Conservation (phyloP, 2,113 vertebrate species). For the Labeo rohita region DNA sequence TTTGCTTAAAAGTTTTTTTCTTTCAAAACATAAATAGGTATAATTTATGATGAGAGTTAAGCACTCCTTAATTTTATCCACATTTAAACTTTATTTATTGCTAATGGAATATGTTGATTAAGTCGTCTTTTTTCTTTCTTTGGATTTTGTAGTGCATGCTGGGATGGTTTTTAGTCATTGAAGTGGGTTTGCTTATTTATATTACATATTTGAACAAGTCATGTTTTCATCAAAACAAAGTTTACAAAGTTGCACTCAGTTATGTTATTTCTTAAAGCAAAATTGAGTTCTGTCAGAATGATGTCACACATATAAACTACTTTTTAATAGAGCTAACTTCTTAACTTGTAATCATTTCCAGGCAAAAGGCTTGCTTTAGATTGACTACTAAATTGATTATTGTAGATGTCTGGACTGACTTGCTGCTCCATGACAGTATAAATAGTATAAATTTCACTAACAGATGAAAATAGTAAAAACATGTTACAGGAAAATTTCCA, state of each 20-base stretch:
- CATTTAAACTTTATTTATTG: neutral
- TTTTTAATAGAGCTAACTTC: neutral
- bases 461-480: neutral
- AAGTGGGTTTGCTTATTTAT: neutral
- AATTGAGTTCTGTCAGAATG: neutral
- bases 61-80: neutral
- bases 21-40: neutral
- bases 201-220: neutral
- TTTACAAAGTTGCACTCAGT: neutral
- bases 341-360: neutral
- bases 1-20: neutral
- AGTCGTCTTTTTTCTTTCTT: neutral
- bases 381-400: conserved; percentile 8
- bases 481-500: neutral
- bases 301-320: neutral
- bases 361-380: neutral
- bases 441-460: neutral
- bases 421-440: neutral
- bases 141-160: neutral
- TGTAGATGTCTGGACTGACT: neutral
- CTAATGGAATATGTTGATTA: neutral
- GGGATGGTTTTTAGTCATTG: neutral
- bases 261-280: neutral
- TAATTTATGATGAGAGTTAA: neutral
- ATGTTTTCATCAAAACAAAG: neutral